Percentiles rank a stretch among this genome's conserved stretches.
These are phyloP conservation scores for human (Homo sapiens) DNA, from an alignment of 2,113 vertebrate species.

Conservation along the genomic window GRCh38 chrX:152785501-152786000, in stretches of 20 bases:
- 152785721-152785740: background rate
- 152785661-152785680: background rate
- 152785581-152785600: background rate
- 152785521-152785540: background rate
- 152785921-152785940: background rate
- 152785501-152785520: background rate
- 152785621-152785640: background rate
- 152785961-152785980: background rate
- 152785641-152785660: background rate
- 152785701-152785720: background rate
- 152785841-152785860: background rate
- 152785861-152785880: background rate
- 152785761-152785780: no score
- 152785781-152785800: accelerated
- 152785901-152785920: background rate
- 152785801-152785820: background rate
- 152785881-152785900: background rate
- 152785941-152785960: background rate
- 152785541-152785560: background rate
- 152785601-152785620: background rate
- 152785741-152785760: background rate
- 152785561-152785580: background rate
- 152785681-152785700: background rate
- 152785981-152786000: background rate
- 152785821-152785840: background rate